Base-by-base conservation (phyloP, 2,888 invertebrate species). In the Rhimphoctona megacephalus region DNA sequence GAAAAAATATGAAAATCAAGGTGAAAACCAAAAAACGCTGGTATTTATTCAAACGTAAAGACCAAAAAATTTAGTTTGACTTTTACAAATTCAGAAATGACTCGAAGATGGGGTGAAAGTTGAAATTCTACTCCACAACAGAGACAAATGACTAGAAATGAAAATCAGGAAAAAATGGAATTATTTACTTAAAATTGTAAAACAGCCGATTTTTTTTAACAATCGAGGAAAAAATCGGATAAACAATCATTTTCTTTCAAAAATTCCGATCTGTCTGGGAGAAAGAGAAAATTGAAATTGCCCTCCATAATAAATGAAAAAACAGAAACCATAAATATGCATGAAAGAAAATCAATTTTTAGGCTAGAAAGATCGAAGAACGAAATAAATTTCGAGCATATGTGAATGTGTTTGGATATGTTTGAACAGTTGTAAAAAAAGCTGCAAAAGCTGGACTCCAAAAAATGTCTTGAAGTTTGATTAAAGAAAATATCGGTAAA, bases 221-320 rank as follows among this genome's bases (percentile, higher is more conserved):
- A 7, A n/a, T 33, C 5, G 9, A 25, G 14, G 30, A 36, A n/a
- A 6, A 39, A 67, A 67, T n/a, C 17, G 25, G 39, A 36, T 43
- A 17, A 25, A 43, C 14, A 25, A 46, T 14, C 9, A 43, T 22
- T 73, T 46, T 39, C 25, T 25, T 46, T 39, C 9, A 36, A 43
- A 61, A 76, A 76, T 76, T 76, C 36, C 30, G 25, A 33, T 73
- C n/a, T 57, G 54, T 22, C 39, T n/a, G 8, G n/a, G 19, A 49
- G 17, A 66, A 77, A 36, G 77, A 77, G 52, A 77, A 77, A 77
- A 66, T 77, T 49, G 33, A 52, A 49, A 77, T 33, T 49, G 7
- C 14, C 64, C 30, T 49, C 30, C 5, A 52, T 46, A 36, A 9
- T 0, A 39, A 39, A 74, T 39, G 17, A n/a, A 74, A 19, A 43